These are phyloP conservation scores for Amyelois transitella DNA, from an alignment of 1,140 invertebrate species.

Conservation along the genomic window DNA sequence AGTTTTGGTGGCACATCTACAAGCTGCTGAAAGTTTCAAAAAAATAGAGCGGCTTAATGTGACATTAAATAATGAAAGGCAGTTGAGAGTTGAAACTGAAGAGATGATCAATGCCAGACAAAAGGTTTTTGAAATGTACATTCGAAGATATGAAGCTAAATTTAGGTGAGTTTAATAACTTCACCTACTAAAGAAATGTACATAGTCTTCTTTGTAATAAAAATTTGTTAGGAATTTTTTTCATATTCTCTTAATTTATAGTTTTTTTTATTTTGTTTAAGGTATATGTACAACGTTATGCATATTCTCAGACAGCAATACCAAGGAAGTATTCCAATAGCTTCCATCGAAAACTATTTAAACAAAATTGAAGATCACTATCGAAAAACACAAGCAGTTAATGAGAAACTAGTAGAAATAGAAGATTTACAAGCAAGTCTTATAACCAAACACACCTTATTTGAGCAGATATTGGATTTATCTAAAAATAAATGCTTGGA, in stretches of 20 bases:
- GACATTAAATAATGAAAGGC: constrained; percentile 52
- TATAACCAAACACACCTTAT: constrained; percentile 53
- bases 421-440: constrained; percentile 47
- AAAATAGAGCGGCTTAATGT: constrained; percentile 51
- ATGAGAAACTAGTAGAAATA: constrained; percentile 51
- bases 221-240: too few species aligned
- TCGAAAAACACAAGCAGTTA: constrained; percentile 34
- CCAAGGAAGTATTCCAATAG: constrained; percentile 52
- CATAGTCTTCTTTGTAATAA: too few species aligned
- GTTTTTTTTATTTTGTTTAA: constrained; percentile 21
- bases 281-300: constrained; percentile 52
- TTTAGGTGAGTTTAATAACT: constrained; percentile 52
- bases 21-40: constrained; percentile 51
- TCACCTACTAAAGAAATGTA: too few species aligned
- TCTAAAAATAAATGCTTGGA: constrained; percentile 42
- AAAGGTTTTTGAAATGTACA: constrained; percentile 55
- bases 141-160: constrained; percentile 48
- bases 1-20: constrained; percentile 60
- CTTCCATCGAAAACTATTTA: constrained; percentile 53
- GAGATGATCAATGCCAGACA: constrained; percentile 50
- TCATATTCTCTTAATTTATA: too few species aligned
- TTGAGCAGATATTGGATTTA: constrained; percentile 49
- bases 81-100: constrained; percentile 51
- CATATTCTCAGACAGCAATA: constrained; percentile 61
- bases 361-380: constrained; percentile 43